Conservation (phyloP, 2,888 invertebrate species). For the Diarsia dahlii region DNA sequence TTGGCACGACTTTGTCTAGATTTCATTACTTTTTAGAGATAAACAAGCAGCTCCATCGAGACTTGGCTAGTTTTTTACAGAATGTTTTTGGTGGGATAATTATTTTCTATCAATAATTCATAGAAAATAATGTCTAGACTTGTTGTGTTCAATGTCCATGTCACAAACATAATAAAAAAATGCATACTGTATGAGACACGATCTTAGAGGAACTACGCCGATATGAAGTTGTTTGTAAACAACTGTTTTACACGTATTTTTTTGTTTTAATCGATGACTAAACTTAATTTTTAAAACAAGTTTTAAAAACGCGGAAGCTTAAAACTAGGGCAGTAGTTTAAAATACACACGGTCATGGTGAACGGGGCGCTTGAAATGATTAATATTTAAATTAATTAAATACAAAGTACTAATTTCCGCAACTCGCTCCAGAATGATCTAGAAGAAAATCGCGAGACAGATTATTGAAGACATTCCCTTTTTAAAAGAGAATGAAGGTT, state of each 20-base stretch:
- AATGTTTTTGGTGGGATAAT: too few species aligned
- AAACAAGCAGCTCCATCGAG: too few species aligned
- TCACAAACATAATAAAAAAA: constrained; percentile 10
- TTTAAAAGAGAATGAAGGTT: too few species aligned
- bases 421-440: background rate
- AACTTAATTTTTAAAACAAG: constrained; percentile 29
- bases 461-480: too few species aligned
- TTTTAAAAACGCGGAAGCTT: constrained; percentile 40
- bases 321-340: constrained; percentile 46
- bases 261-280: constrained; percentile 20
- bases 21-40: too few species aligned
- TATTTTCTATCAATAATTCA: background rate
- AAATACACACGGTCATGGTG: constrained; percentile 11
- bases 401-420: background rate
- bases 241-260: constrained; percentile 22
- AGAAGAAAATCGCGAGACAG: background rate
- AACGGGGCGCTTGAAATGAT: background rate
- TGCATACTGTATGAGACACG: constrained; percentile 2
- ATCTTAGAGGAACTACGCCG: constrained; percentile 12
- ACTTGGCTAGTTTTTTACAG: too few species aligned
- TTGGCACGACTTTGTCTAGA: too few species aligned
- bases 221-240: constrained; percentile 47
- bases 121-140: constrained; percentile 37
- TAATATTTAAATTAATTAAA: background rate
- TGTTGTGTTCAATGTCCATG: background rate